These are phyloP conservation scores for Drosophila parvula DNA, from an alignment of 1,140 invertebrate genomes.

Conservation along the genomic window DNA sequence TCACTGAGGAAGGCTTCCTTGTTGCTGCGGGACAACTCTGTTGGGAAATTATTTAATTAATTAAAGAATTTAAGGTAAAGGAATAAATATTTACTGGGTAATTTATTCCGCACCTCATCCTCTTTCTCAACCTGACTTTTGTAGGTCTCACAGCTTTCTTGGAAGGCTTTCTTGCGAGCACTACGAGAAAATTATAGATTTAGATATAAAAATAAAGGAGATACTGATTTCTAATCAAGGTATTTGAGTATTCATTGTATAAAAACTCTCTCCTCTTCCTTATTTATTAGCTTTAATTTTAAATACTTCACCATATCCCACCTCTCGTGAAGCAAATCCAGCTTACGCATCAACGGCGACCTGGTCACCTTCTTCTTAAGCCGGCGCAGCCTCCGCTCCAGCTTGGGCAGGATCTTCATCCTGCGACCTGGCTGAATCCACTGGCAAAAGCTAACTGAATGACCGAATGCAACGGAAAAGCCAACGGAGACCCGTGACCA, in stretches of 20 bases:
- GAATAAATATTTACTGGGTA: conserved; percentile 2
- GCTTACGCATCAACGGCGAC: conserved; percentile 48
- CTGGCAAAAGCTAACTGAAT: conserved; percentile 35
- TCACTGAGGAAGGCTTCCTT: conserved; percentile 64
- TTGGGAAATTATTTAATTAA: neutral
- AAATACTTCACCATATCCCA: conserved; percentile 1
- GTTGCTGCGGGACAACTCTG: conserved; percentile 47
- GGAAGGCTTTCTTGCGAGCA: conserved; percentile 40
- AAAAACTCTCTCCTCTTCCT: neutral
- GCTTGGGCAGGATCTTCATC: conserved; percentile 65
- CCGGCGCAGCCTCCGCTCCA: conserved; percentile 42
- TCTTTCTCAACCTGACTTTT: conserved; percentile 29
- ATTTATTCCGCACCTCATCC: conserved; percentile 4
- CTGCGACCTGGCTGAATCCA: conserved; percentile 2
- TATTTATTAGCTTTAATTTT: neutral
- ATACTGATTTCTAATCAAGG: neutral
- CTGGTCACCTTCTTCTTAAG: conserved; percentile 49
- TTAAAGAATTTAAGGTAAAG: too few species aligned
- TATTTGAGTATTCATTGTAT: too few species aligned
- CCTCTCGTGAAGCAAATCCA: conserved; percentile 58
- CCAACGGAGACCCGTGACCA: conserved; percentile 21
- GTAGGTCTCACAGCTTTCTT: conserved; percentile 51
- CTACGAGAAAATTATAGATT: conserved; percentile 1
- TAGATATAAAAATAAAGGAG: neutral
- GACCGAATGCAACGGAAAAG: conserved; percentile 1